phyloP scores from a whole-genome alignment of 2,888 invertebrate genomes.

The Thyatira batis region DNA sequence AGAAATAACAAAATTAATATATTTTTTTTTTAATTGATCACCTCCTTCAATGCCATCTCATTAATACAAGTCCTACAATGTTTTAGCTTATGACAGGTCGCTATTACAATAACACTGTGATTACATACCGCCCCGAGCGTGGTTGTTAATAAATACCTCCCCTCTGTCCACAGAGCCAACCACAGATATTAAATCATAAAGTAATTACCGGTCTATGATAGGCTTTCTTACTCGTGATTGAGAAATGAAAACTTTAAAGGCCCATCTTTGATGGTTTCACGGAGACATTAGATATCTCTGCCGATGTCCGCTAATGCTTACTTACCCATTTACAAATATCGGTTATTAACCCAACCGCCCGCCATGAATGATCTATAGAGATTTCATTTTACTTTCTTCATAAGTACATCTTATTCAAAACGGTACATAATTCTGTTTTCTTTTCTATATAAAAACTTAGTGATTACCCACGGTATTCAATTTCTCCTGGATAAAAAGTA shows the following conservation, averaged over 20 bases:
- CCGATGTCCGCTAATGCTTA: neutral
- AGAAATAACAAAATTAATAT: too few relatives aligned
- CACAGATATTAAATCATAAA: slow-evolving; percentile 66
- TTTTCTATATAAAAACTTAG: neutral
- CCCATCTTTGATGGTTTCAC: neutral
- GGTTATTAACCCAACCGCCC: neutral
- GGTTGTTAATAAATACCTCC: slow-evolving; percentile 71
- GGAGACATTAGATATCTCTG: neutral
- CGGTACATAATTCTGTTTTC: slow-evolving; percentile 19
- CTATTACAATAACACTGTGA: slow-evolving; percentile 70
- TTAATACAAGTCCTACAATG: slow-evolving; percentile 48
- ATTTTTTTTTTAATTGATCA: slow-evolving; percentile 30
- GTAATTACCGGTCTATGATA: slow-evolving; percentile 64
- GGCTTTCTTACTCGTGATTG: slow-evolving; percentile 60
- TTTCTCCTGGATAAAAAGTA: too few relatives aligned
- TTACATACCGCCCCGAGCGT: slow-evolving; percentile 54
- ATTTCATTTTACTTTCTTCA: slow-evolving; percentile 35
- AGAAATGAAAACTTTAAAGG: slow-evolving; percentile 59
- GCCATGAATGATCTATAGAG: slow-evolving; percentile 20
- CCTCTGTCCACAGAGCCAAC: slow-evolving; percentile 59
- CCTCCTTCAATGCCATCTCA: slow-evolving; percentile 38
- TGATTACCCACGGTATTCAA: too few relatives aligned
- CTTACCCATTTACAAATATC: slow-evolving; percentile 1
- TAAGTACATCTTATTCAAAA: slow-evolving; percentile 23
- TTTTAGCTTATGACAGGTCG: slow-evolving; percentile 51